These are phyloP conservation scores for Drosophila kokeensis DNA, from an alignment of 2,888 invertebrate genomes.

Conservation along the genomic window DNA sequence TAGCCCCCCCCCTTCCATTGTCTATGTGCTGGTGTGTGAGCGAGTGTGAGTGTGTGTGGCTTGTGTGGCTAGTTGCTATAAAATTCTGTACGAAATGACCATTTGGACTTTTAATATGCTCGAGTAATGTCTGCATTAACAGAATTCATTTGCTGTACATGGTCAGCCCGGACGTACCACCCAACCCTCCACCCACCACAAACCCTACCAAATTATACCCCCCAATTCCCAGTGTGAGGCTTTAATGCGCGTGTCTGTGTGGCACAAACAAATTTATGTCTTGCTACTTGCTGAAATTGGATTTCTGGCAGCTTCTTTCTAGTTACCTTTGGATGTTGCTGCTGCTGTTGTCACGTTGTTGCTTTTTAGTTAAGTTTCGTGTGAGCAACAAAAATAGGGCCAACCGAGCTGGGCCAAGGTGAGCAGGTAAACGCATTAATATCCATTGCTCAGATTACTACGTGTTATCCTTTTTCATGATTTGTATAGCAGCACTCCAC, in stretches of 20 bases:
- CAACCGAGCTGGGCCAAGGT: constrained; percentile 18
- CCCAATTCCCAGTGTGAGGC: constrained; percentile 49
- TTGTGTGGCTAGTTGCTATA: constrained; percentile 67
- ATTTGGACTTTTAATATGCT: constrained; percentile 82
- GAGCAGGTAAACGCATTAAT: constrained; percentile 61
- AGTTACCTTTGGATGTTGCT: constrained; percentile 42
- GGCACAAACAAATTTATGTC: constrained; percentile 79
- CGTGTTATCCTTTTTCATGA: constrained; percentile 80
- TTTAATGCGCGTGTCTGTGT: constrained; percentile 49
- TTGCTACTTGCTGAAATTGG: constrained; percentile 80
- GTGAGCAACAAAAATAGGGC: constrained; percentile 14
- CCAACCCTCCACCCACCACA: not conserved
- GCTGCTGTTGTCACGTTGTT: constrained; percentile 59
- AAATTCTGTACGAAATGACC: constrained; percentile 80
- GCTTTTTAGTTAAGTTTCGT: constrained; percentile 41
- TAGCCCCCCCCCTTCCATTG: constrained; percentile 39
- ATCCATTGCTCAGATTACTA: constrained; percentile 69
- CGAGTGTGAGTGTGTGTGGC: constrained; percentile 30
- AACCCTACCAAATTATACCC: constrained; percentile 1
- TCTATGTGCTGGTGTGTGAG: constrained; percentile 15
- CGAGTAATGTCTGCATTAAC: constrained; percentile 83
- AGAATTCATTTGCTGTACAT: constrained; percentile 80
- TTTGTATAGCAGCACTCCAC: constrained; percentile 54
- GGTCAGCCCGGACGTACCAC: constrained; percentile 31
- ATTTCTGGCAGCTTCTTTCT: constrained; percentile 69